Conservation (phyloP, 1,140 invertebrate genomes). For the Panagrolaimus sp. region DNA sequence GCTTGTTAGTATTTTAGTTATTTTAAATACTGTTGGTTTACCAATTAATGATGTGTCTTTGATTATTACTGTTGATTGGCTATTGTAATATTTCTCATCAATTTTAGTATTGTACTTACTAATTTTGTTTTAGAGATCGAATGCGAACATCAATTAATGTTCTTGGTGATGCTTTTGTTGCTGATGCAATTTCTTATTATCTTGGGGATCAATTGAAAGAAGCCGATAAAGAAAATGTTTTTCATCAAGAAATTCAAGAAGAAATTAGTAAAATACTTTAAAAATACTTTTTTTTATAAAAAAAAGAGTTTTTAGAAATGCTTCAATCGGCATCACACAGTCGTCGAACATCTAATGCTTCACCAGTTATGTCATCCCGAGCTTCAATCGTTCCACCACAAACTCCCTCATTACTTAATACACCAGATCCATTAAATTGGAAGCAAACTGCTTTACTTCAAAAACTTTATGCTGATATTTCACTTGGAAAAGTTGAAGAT, state of each 20-base stretch:
- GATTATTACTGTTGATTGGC: constrained; percentile 88
- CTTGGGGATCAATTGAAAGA: constrained; percentile 27
- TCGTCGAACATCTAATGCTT: not conserved
- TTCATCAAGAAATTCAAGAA: constrained; percentile 35
- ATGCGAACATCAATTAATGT: constrained; percentile 92
- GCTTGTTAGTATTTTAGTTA: constrained; percentile 92
- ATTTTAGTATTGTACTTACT: too few species aligned
- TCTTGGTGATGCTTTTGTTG: constrained; percentile 82
- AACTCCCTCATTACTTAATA: not conserved
- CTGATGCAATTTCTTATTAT: constrained; percentile 75
- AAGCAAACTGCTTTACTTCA: not conserved
- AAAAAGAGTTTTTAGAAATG: not conserved
- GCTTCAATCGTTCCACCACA: too few species aligned
- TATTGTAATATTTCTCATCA: constrained; percentile 70
- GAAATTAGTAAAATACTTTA: constrained; percentile 25
- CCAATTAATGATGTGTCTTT: constrained; percentile 83
- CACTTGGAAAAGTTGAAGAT: constrained; percentile 1
- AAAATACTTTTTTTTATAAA: not conserved
- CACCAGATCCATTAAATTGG: not conserved
- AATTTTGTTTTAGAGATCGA: constrained; percentile 77
- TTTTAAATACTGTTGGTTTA: constrained; percentile 81
- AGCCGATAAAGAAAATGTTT: constrained; percentile 30
- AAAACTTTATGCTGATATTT: constrained; percentile 5
- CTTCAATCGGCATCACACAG: not conserved
- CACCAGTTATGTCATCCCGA: not conserved